Evolutionary conservation across 2,888 invertebrate species (phyloP).

Genomic region (Yponomeuta evonymella): DNA sequence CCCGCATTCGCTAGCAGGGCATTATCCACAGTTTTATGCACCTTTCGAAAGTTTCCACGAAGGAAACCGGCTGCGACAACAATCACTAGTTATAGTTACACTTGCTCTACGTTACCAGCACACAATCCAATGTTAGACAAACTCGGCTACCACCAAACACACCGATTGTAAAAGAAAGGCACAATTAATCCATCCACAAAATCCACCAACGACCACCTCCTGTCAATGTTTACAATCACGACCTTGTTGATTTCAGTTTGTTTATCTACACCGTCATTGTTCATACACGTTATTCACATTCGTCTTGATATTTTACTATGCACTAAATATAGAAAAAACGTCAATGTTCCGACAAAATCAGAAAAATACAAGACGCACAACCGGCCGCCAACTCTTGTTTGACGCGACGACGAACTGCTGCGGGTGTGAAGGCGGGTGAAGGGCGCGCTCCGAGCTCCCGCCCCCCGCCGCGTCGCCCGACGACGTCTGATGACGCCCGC

Average conservation of each 20-base stretch:
- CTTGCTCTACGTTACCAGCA: conserved; percentile 26
- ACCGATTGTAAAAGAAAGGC: conserved; percentile 53
- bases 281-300: conserved; percentile 50
- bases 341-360: conserved; percentile 66
- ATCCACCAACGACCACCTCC: conserved; percentile 50
- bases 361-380: conserved; percentile 74
- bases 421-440: conserved; percentile 50
- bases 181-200: conserved; percentile 35
- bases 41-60: conserved; percentile 72
- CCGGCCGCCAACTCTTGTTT: conserved; percentile 62
- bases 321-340: conserved; percentile 44
- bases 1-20: conserved; percentile 69
- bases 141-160: conserved; percentile 10
- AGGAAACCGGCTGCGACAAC: conserved; percentile 74
- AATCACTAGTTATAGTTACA: conserved; percentile 74
- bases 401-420: conserved; percentile 38
- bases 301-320: conserved; percentile 46
- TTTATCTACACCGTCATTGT: conserved; percentile 27
- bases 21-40: conserved; percentile 73
- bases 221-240: conserved; percentile 40
- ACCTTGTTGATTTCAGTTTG: conserved; percentile 31
- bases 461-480: conserved; percentile 26
- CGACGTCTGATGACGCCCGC: conserved; percentile 45
- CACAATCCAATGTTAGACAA: conserved; percentile 19
- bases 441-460: conserved; percentile 29